Evolutionary conservation across 2,797 vertebrate genomes (phyloP), one percentile per base, ranked within the genome.

Genomic region (Philypnodon macrostomus): DNA sequence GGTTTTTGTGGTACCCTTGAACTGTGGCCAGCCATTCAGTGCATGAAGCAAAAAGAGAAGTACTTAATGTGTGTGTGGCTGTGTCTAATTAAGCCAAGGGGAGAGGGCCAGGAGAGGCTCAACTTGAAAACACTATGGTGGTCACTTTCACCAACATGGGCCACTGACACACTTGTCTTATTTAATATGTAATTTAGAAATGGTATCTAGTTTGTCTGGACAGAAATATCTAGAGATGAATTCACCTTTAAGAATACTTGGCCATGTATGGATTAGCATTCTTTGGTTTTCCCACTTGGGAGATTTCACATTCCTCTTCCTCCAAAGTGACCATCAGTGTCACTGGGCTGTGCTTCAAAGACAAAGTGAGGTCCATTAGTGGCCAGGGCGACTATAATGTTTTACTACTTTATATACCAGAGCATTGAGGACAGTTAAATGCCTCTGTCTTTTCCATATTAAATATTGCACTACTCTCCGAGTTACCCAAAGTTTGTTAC

Each of bases 71-170:
- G 76, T 84, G 72, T 81, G 73, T 81, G 70, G 71, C 73, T 85
- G 81, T 70, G 72, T 85, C 81, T 84, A 82, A 86, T 86, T 83
- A 84, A 80, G 68, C 73, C 79, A 74, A 79, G 72, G 67, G 46
- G 51, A 66, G 70, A 54, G 56, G 41, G 55, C 49, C 46, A 47
- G 21, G 69, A 74, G 70, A 64, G 67, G 52, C 52, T 64, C 54
- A 66, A 71, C 58, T 73, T 67, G 60, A 71, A 68, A 44, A 75
- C 75, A 52, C n/a, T n/a, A 85, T 47, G 23, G 4, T 12, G 29
- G 42, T 67, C 69, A 63, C 58, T 79, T 53, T 63, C 51, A 55
- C 51, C 23, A 48, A 58, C 53, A 14, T 31, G 38, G 21, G 30
- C 41, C 11, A 52, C 8, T n/a, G 13, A 56, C 11, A 13, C 40